These are phyloP conservation scores for Drosophila sproati DNA, from an alignment of 1,140 invertebrate species.

Conservation along the genomic window DNA sequence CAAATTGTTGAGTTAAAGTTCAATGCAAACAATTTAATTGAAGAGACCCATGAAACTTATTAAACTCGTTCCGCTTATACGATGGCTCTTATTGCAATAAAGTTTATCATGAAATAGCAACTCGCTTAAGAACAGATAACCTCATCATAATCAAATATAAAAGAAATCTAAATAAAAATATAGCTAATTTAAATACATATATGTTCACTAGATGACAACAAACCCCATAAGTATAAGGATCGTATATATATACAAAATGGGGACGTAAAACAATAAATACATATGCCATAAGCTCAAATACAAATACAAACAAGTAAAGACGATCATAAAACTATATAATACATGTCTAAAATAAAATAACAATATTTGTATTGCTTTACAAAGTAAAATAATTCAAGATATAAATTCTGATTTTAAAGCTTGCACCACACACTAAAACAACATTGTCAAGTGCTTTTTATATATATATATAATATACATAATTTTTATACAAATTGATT, in stretches of 20 bases:
- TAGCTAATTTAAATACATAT: slow-evolving; percentile 2
- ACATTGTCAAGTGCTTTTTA: slow-evolving; percentile 26
- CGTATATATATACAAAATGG: slow-evolving; percentile 31
- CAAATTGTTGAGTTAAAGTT: slow-evolving; percentile 15
- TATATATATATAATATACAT: slow-evolving; percentile 15
- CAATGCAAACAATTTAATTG: slow-evolving; percentile 14
- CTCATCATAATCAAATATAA: neutral
- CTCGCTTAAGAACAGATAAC: too few species aligned
- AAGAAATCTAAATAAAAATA: neutral
- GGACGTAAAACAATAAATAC: slow-evolving; percentile 41
- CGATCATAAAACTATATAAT: slow-evolving; percentile 20
- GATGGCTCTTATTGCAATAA: neutral
- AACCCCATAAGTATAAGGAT: slow-evolving; percentile 2
- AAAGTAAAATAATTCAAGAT: neutral
- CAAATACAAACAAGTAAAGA: slow-evolving; percentile 45
- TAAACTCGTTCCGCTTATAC: too few species aligned
- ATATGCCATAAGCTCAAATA: slow-evolving; percentile 43
- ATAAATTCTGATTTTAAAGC: slow-evolving; percentile 18
- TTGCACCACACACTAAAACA: slow-evolving; percentile 43
- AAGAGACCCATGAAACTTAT: neutral
- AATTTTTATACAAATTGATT: slow-evolving; percentile 42
- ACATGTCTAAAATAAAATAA: slow-evolving; percentile 8
- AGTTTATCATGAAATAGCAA: neutral
- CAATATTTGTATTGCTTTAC: slow-evolving; percentile 7
- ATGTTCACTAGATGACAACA: slow-evolving; percentile 17